A percentile compares a stretch with the other conserved stretches of the same genome.
phyloP scores from a whole-genome alignment of 2,888 invertebrate genomes.

The Cordilura impudica region DNA sequence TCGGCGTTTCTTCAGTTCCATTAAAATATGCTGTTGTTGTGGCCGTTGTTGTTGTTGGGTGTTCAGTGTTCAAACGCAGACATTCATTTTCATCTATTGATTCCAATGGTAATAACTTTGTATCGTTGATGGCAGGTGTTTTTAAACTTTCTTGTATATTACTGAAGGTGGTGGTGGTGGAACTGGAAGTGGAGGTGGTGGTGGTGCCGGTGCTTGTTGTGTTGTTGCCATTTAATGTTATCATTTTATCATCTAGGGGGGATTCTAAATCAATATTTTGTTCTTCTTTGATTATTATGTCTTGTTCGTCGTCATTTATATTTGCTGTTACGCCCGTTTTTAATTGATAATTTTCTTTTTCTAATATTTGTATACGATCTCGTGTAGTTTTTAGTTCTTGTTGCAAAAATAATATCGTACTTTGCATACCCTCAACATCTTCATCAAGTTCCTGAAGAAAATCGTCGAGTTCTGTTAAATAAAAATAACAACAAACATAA shows the following conservation, averaged over 20 bases:
- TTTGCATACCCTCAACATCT: slow-evolving; percentile 99
- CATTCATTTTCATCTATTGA: slow-evolving; percentile 71
- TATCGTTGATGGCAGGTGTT: slow-evolving; percentile 59
- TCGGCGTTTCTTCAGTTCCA: slow-evolving; percentile 61
- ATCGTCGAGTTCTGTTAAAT: slow-evolving; percentile 90
- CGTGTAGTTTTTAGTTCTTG: slow-evolving; percentile 93
- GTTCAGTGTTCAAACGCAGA: slow-evolving; percentile 64
- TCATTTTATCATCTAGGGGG: slow-evolving; percentile 35
- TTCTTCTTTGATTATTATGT: slow-evolving; percentile 31
- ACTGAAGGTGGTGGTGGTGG: slow-evolving; percentile 49
- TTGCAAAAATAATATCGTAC: slow-evolving; percentile 95
- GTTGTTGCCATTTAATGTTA: slow-evolving; percentile 64
- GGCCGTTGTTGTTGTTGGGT: slow-evolving; percentile 35
- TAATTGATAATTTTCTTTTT: slow-evolving; percentile 80
- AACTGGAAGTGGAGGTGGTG: slow-evolving; percentile 42
- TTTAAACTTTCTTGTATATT: slow-evolving; percentile 35
- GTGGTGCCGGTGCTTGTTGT: no score
- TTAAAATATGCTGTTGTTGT: slow-evolving; percentile 60
- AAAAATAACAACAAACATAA: neutral
- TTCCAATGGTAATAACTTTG: slow-evolving; percentile 65
- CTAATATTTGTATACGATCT: slow-evolving; percentile 82
- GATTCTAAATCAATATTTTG: neutral
- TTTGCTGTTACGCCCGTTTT: slow-evolving; percentile 67
- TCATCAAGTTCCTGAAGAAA: slow-evolving; percentile 97
- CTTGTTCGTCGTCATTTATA: slow-evolving; percentile 16